These are phyloP conservation scores for Leptobrachium leishanense DNA, from an alignment of 2,113 vertebrate genomes.

Conservation along the genomic window DNA sequence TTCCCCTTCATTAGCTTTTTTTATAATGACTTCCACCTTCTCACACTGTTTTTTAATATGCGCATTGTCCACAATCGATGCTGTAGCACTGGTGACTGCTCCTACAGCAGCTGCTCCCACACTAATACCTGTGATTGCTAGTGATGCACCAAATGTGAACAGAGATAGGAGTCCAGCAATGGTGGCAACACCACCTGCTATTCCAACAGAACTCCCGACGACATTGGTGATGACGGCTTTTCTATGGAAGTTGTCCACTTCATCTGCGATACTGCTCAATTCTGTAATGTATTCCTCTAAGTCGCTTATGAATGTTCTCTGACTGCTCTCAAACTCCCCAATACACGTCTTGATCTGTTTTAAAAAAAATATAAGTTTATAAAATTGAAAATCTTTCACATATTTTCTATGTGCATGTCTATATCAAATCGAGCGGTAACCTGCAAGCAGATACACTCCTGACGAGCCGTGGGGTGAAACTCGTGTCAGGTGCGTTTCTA, in stretches of 20 bases:
- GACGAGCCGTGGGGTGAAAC: too few relatives aligned
- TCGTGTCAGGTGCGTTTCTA: too few relatives aligned
- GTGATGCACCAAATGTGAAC: constrained; percentile 65
- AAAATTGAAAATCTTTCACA: too few relatives aligned
- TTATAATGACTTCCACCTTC: constrained; percentile 73
- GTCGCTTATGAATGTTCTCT: too few relatives aligned
- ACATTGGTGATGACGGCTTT: constrained; percentile 57
- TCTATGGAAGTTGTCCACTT: constrained; percentile 64
- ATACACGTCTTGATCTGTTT: too few relatives aligned
- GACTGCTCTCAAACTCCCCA: too few relatives aligned
- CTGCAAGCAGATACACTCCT: too few relatives aligned
- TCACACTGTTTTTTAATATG: constrained; percentile 68
- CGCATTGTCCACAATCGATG: constrained; percentile 68
- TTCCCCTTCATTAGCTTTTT: constrained; percentile 64
- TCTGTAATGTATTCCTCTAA: constrained; percentile 40
- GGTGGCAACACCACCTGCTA: constrained; percentile 63
- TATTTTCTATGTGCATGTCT: too few relatives aligned
- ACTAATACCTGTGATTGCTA: constrained; percentile 69
- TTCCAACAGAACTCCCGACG: constrained; percentile 67
- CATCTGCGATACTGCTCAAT: constrained; percentile 64
- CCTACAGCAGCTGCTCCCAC: constrained; percentile 69
- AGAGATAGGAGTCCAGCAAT: constrained; percentile 71
- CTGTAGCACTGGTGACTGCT: constrained; percentile 67
- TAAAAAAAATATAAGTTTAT: too few relatives aligned
- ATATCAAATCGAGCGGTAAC: too few relatives aligned